Evolutionary conservation across 2,113 vertebrate species (phyloP).

Genomic region (Podilymbus podiceps): DNA sequence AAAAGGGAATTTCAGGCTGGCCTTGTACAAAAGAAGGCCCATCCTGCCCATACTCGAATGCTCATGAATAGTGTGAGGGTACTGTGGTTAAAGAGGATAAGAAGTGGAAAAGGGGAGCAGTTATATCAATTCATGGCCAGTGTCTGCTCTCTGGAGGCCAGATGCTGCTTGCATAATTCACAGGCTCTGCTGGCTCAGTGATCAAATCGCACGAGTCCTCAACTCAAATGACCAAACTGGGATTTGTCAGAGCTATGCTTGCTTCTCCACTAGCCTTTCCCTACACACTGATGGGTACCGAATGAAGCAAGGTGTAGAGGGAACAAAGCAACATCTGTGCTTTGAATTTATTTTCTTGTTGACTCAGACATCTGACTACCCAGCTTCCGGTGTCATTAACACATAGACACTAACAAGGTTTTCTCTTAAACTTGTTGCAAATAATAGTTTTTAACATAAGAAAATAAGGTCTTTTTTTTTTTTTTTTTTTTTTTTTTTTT

Average conservation of each 20-base stretch:
- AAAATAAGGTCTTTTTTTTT: background rate
- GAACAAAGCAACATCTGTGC: background rate
- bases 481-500: background rate
- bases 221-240: background rate
- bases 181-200: background rate
- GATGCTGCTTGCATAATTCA: background rate
- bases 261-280: background rate
- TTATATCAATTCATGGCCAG: background rate
- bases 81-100: background rate
- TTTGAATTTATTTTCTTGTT: background rate
- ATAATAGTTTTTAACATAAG: background rate
- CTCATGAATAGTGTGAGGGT: background rate
- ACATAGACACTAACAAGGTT: background rate
- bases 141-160: background rate
- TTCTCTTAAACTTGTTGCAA: background rate
- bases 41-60: background rate
- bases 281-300: background rate
- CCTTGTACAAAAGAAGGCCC: background rate
- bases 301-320: background rate
- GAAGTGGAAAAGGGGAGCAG: background rate
- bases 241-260: background rate
- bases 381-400: background rate
- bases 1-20: background rate
- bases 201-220: background rate
- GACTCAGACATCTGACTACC: background rate